Evolutionary conservation across 1,140 invertebrate genomes (phyloP), one percentile per base, ranked within the genome.

Genomic region (Zaprionus ghesquierei): DNA sequence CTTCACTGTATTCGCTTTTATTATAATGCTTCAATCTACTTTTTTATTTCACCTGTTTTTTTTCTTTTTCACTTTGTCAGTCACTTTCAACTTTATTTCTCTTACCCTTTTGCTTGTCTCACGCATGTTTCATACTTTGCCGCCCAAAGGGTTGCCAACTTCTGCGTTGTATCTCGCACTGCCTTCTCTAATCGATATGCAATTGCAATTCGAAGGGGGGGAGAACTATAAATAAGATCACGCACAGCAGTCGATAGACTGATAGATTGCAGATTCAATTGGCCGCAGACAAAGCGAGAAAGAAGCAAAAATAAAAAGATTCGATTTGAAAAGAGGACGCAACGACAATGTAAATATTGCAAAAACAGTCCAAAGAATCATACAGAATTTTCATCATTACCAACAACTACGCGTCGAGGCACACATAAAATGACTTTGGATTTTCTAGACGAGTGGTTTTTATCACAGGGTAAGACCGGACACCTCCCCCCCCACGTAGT

Each of bases 401-500:
- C 38, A 35, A 23, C 44, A 41, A 65, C 33, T 35, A 22, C 44
- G 23, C 51, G 53, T 23, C 65, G 62, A 55, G 75, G 62, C 60
- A 66, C 69, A 65, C 64, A 41, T 41, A 41, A 62, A 79, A 91
- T 91, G 85, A 80, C 79, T 77, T 79, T 91, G 90, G 90, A 91
- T 87, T 91, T 91, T 90, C 81, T 91, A 77, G 90, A 91, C 72
- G 90, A 91, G 77, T 91, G 90, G 90, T 91, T 90, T 85, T 80
- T 91, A 90, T 91, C 86, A 77, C 90, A 91, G 90, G 90, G 90
- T 91, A 91, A 91, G 84, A 41, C 31, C 5, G 31, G 38, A 44
- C 46, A 46, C 53, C 18, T 18, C 33, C 61, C 20, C 29, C 23
- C 46, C 10, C 27, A 8, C 5, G n/a, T n/a, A n/a, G n/a, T n/a